These are phyloP conservation scores for Actenoides hombroni DNA, from an alignment of 2,113 vertebrate genomes.

Conservation along the genomic window DNA sequence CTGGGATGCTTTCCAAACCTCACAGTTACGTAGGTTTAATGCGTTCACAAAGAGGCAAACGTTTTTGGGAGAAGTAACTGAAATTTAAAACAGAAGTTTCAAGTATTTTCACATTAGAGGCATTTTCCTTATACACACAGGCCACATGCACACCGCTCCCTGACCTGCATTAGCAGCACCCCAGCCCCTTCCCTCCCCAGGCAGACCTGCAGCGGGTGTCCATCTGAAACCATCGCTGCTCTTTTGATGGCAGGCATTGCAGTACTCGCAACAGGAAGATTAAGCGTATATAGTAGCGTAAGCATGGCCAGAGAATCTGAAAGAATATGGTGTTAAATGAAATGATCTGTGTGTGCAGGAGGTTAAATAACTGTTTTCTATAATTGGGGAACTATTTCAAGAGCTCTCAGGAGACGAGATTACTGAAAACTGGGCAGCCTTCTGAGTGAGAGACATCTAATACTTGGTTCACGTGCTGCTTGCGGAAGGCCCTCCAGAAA, in stretches of 20 bases:
- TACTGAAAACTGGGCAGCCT: not conserved
- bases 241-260: not conserved
- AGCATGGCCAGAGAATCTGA: not conserved
- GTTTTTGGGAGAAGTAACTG: not conserved
- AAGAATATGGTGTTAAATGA: not conserved
- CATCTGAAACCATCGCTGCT: not conserved
- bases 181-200: not conserved
- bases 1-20: not conserved
- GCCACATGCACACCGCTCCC: not conserved
- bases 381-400: not conserved
- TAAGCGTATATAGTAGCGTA: not conserved
- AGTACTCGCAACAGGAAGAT: not conserved
- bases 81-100: not conserved
- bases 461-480: not conserved
- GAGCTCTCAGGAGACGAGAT: not conserved
- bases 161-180: not conserved
- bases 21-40: not conserved
- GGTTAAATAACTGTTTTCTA: not conserved
- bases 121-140: not conserved
- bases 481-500: not conserved
- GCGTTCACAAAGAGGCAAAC: not conserved
- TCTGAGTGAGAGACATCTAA: not conserved
- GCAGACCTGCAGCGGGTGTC: not conserved
- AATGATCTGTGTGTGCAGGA: not conserved
- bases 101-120: not conserved